Base-by-base conservation (phyloP, 2,113 vertebrate genomes). In the Prionailurus bengalensis region DNA sequence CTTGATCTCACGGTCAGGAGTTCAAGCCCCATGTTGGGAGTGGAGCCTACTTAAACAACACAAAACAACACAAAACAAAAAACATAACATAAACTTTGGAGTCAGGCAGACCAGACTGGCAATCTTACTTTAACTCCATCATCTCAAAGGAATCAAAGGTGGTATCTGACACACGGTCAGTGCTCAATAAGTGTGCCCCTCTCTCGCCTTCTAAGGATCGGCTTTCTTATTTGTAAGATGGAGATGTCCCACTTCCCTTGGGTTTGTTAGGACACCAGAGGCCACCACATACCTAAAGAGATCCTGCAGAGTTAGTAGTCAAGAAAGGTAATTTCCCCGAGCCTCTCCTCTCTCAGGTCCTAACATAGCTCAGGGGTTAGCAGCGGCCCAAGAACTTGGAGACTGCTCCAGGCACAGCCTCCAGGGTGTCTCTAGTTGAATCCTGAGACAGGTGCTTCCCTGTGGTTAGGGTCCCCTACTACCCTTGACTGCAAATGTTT, bases 151-250 rank as follows among this genome's bases (percentile, higher is more conserved):
- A 27, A 15, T 29, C 16, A 53, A 36, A 91, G 80, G 33, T 29
- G 5, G 25, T 15, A 7, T 13, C 10, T 33, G 84, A 39, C 48
- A 48, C 9, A 1, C 0, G 5, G 29, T 6, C 13, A 27, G 53
- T 5, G 21, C n/a, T n/a, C n/a, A 14, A 0, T 14, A 27, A n/a
- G 19, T 1, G 39, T 29, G 33, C 31, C 48, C n/a, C 73, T 61
- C 12, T 65, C 63, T 68, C 33, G 48, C 61, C 42, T 95, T 51
- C 58, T 14, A 61, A 88, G 93, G 33, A 71, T 92, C 55, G 36
- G 58, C 11, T 51, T 79, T 66, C 96, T 63, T 81, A 25, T 73
- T 71, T 96, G 80, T 74, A 74, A 80, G 66, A 48, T 66, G 51
- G 33, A 65, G 68, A 73, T 19, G 19, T 27, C 33, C 27, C 16